These are phyloP conservation scores for Dicerorhinus sumatrensis DNA, from an alignment of 2,113 vertebrate species.

Conservation along the genomic window DNA sequence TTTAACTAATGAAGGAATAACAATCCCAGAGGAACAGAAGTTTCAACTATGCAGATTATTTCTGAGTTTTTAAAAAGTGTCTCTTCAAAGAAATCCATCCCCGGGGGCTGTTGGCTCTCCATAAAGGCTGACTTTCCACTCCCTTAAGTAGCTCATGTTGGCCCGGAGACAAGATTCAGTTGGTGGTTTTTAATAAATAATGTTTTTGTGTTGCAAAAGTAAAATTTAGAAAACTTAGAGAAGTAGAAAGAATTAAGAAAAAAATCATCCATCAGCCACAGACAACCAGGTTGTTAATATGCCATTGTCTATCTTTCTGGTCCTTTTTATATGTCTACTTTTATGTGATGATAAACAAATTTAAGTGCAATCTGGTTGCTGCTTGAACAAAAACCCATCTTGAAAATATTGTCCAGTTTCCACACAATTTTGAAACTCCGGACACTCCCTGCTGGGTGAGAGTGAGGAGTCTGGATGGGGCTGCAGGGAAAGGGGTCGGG, in stretches of 20 bases:
- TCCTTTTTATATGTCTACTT: neutral
- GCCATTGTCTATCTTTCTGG: neutral
- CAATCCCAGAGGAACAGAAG: slow-evolving; percentile 60
- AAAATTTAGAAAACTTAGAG: slow-evolving; percentile 57
- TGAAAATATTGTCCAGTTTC: neutral
- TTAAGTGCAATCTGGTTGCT: neutral
- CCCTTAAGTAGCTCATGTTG: slow-evolving; percentile 45
- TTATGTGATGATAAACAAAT: neutral
- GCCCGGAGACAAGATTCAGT: neutral
- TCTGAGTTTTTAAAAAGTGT: slow-evolving; percentile 72
- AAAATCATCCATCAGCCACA: neutral
- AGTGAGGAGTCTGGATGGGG: neutral
- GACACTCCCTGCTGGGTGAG: neutral
- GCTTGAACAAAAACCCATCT: neutral
- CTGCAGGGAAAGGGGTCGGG: accelerated
- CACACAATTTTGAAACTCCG: no score
- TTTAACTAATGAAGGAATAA: slow-evolving; percentile 57
- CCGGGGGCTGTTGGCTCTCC: neutral
- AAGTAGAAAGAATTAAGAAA: slow-evolving; percentile 31
- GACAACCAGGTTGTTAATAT: neutral
- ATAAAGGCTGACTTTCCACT: neutral
- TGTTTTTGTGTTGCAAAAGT: slow-evolving; percentile 55
- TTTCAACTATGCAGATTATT: slow-evolving; percentile 52
- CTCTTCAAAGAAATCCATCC: slow-evolving; percentile 70
- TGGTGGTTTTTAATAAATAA: slow-evolving; percentile 75